These are phyloP conservation scores for Acleris cristana DNA, from an alignment of 2,888 invertebrate species.

Conservation along the genomic window DNA sequence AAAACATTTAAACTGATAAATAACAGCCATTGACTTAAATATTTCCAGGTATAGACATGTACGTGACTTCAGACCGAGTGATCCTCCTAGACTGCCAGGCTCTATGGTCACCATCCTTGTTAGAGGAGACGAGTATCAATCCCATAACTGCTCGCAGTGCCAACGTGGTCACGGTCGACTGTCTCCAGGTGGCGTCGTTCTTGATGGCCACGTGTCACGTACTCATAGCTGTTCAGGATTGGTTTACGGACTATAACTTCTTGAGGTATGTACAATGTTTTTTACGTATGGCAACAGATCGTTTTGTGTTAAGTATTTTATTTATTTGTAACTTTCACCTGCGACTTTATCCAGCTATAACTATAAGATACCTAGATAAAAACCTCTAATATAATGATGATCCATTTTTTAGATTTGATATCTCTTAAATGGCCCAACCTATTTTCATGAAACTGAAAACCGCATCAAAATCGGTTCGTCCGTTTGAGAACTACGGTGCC, in stretches of 20 bases:
- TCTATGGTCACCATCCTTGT: slow-evolving; percentile 89
- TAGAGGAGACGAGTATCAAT: slow-evolving; percentile 82
- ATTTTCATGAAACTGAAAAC: too few species aligned
- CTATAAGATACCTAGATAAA: too few species aligned
- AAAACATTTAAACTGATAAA: slow-evolving; percentile 18
- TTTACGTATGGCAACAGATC: too few species aligned
- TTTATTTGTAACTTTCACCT: too few species aligned
- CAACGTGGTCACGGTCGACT: slow-evolving; percentile 86
- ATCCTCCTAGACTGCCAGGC: slow-evolving; percentile 96
- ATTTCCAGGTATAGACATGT: slow-evolving; percentile 87
- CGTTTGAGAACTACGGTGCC: too few species aligned
- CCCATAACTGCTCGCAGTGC: slow-evolving; percentile 77
- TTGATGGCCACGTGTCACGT: slow-evolving; percentile 95
- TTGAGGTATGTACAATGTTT: slow-evolving; percentile 79
- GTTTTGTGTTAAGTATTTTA: too few species aligned
- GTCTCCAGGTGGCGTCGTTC: slow-evolving; percentile 92
- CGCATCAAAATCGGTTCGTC: too few species aligned
- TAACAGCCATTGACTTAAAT: neutral
- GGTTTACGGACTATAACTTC: slow-evolving; percentile 93
- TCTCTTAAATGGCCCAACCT: too few species aligned
- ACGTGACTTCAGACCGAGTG: slow-evolving; percentile 88
- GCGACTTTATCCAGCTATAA: too few species aligned
- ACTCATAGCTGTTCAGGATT: slow-evolving; percentile 94
- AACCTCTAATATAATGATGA: too few species aligned
- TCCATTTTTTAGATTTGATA: too few species aligned